A percentile compares a stretch with the other conserved stretches of the same genome.
phyloP scores from a whole-genome alignment of 1,140 invertebrate genomes.

The Procambarus virginalis region DNA sequence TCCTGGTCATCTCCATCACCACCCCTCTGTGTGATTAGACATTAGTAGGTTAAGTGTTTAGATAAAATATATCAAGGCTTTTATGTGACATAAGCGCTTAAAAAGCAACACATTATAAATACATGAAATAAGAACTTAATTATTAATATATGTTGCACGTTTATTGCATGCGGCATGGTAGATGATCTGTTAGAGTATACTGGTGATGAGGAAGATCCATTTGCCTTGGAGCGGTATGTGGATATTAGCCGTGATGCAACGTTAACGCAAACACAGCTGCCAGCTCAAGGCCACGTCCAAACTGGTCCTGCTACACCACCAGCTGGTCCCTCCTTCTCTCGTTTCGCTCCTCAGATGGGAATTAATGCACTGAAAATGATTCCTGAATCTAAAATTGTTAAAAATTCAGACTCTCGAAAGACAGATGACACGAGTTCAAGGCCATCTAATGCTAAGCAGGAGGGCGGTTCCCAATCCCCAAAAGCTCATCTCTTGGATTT shows the following conservation, averaged over 20 bases:
- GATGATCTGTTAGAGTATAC: conserved; percentile 67
- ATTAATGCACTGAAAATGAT: conserved; percentile 57
- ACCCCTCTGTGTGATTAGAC: conserved; percentile 9
- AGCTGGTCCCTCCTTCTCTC: conserved; percentile 31
- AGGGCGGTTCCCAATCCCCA: conserved; percentile 46
- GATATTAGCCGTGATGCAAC: conserved; percentile 54
- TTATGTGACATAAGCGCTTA: conserved; percentile 35
- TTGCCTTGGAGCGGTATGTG: conserved; percentile 63
- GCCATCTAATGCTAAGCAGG: conserved; percentile 27
- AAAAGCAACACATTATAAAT: background rate
- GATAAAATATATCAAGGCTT: conserved; percentile 15
- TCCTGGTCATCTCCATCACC: conserved; percentile 50
- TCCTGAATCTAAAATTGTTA: conserved; percentile 49
- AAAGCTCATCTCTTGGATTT: conserved; percentile 39
- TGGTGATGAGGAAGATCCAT: conserved; percentile 62
- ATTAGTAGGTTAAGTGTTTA: background rate
- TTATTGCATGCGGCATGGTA: conserved; percentile 67
- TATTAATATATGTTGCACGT: conserved; percentile 64
- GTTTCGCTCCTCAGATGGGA: conserved; percentile 57
- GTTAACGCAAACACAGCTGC: conserved; percentile 22
- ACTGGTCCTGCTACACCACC: conserved; percentile 45
- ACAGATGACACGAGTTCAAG: conserved; percentile 18
- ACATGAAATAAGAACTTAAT: conserved; percentile 26
- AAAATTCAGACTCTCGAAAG: conserved; percentile 33
- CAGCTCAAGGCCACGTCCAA: conserved; percentile 34